phyloP scores from a whole-genome alignment of 1,140 invertebrate species.

The Papilio aristodemus region DNA sequence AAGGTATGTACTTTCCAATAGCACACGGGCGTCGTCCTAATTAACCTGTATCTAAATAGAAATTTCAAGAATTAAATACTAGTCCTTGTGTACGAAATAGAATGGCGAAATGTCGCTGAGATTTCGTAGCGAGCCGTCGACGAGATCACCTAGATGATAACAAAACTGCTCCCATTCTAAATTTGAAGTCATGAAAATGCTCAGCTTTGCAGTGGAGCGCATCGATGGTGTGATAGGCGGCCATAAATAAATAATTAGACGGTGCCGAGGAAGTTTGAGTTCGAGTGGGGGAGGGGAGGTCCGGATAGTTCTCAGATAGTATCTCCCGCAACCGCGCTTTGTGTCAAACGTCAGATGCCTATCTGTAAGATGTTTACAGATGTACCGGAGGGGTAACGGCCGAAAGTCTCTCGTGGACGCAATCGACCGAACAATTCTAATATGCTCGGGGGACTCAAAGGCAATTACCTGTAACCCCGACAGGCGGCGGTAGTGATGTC shows the following conservation, averaged over 20 bases:
- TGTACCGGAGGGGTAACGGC: conserved; percentile 69
- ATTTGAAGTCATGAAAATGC: conserved; percentile 68
- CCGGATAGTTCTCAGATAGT: conserved; percentile 70
- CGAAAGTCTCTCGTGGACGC: conserved; percentile 59
- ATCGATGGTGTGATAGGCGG: conserved; percentile 71
- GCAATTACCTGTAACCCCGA: conserved; percentile 63
- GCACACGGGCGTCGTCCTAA: conserved; percentile 22
- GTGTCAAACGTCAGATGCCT: conserved; percentile 78
- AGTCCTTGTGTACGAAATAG: conserved; percentile 39
- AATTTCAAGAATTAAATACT: conserved; percentile 29
- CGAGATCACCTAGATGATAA: conserved; percentile 69
- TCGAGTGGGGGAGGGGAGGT: conserved; percentile 41
- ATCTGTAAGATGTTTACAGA: conserved; percentile 78
- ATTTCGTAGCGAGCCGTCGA: conserved; percentile 4
- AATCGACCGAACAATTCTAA: conserved; percentile 69
- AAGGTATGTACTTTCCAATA: conserved; percentile 21
- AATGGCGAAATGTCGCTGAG: conserved; percentile 46
- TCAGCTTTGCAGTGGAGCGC: conserved; percentile 70
- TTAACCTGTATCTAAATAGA: conserved; percentile 25
- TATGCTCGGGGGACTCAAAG: conserved; percentile 59
- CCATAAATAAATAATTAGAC: conserved; percentile 79
- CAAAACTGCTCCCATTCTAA: conserved; percentile 60
- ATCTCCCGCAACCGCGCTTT: conserved; percentile 76
- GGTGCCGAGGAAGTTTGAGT: conserved; percentile 54
- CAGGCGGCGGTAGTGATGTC: conserved; percentile 6